These are phyloP conservation scores for Plutomurus gul DNA, from an alignment of 1,140 invertebrate species.

Conservation along the genomic window DNA sequence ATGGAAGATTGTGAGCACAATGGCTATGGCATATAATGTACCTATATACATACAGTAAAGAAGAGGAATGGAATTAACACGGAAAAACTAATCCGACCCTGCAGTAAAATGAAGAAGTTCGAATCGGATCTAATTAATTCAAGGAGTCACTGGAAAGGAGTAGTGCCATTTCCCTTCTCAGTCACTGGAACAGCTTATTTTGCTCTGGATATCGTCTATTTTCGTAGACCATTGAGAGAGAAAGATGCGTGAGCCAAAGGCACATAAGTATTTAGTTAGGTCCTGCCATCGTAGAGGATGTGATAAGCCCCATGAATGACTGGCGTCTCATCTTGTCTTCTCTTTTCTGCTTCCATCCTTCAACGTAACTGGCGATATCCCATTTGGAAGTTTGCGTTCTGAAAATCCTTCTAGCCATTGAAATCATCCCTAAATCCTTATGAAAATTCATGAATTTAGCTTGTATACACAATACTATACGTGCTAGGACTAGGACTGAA, in stretches of 20 bases:
- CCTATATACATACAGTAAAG: background rate
- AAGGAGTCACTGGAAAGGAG: background rate
- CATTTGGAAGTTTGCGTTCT: background rate
- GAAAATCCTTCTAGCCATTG: constrained; percentile 10
- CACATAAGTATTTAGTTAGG: background rate
- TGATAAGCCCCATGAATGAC: background rate
- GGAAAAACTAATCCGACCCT: constrained; percentile 38
- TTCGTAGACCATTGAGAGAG: too few species aligned
- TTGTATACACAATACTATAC: background rate
- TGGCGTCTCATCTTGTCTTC: background rate
- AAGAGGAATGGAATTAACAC: constrained; percentile 34
- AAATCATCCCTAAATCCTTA: constrained; percentile 4
- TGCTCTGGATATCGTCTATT: too few species aligned
- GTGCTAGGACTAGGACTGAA: background rate
- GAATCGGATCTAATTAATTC: constrained; percentile 30
- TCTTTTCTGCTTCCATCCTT: background rate
- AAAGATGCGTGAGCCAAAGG: background rate
- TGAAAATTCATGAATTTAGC: constrained; percentile 23
- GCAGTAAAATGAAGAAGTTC: constrained; percentile 18
- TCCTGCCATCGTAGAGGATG: background rate
- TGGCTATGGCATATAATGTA: background rate
- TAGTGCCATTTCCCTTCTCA: too few species aligned
- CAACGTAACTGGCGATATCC: constrained; percentile 20
- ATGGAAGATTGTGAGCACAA: too few species aligned
- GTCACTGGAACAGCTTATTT: too few species aligned